Conservation (phyloP, 2,797 vertebrate genomes). For the Sylvilagus floridanus region DNA sequence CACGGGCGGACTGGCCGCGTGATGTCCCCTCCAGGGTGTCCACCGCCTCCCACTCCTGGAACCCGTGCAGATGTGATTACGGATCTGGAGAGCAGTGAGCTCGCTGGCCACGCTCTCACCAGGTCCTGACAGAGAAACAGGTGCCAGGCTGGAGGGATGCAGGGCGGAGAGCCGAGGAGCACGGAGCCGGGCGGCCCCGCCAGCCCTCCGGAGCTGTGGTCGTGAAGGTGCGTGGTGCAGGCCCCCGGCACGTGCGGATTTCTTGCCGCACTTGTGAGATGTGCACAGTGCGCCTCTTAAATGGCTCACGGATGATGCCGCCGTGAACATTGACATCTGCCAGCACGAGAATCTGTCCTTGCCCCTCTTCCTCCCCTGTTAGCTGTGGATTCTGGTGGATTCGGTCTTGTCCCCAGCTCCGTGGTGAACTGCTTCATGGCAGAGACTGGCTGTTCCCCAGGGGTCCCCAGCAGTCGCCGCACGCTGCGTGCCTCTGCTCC, state of each 20-base stretch:
- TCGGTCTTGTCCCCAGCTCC: no score
- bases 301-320: neutral
- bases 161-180: neutral
- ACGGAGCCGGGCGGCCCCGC: no score
- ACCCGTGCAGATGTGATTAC: neutral
- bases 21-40: rapidly evolving
- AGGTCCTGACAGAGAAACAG: neutral
- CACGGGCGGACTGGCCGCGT: neutral
- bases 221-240: neutral
- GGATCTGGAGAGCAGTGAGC: neutral
- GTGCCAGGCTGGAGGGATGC: neutral
- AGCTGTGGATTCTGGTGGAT: neutral
- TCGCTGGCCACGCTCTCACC: neutral
- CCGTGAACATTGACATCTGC: neutral
- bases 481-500: no score
- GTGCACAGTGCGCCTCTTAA: neutral
- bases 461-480: neutral
- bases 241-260: neutral
- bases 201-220: neutral
- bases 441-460: no score
- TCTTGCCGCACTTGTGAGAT: neutral
- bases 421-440: neutral
- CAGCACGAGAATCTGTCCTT: neutral
- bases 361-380: no score
- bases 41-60: neutral